Base-by-base conservation (phyloP, 2,888 invertebrate genomes). In the Cynaeus angustus region DNA sequence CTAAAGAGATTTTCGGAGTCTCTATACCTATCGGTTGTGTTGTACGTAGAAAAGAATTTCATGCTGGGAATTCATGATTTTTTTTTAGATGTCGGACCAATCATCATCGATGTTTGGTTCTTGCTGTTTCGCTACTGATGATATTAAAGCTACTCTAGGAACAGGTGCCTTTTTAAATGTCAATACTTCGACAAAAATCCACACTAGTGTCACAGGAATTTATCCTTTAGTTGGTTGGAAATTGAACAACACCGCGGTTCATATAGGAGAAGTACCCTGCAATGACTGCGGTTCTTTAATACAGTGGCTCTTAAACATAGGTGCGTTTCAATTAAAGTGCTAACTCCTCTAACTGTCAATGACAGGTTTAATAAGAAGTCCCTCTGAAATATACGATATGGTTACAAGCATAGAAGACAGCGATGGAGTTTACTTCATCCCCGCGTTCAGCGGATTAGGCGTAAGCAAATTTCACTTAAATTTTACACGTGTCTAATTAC, bases 211-310 rank as follows among this genome's bases (percentile, higher is more conserved):
- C 3, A 90, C 91, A 59, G 97, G 97, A 0, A 87, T 97, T 37
- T 97, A 97, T 85, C 98, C 99, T 0, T 85, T 98, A 16, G 92
- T 98, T 33, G 98, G 93, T 0, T 99, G 98, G 98, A 88, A 88
- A 74, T 86, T 90, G 33, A 85, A 87, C 3, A 83, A 86, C 12
- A 88, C 90, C 75, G 86, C 90, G 0, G 97, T 91, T 83, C 97
- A 91, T 83, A 87, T 94, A 37, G 92, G 93, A 0, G 98, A 99
- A 84, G 97, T 96, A 0, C 89, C 93, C 0, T 93, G 95, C 6
- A 92, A 94, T 75, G 97, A 98, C 82, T 94, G 95, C 0, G 98
- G 97, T 0, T 91, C 93, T 1, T 88, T 95, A 5, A 90, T 99
- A 4, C 90, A 92, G 70, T 99, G 98, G 98, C 93, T 92, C 0